A percentile compares a stretch with the other conserved stretches of the same genome.
phyloP scores from a whole-genome alignment of 2,888 invertebrate genomes.

The Agrotis segetum region DNA sequence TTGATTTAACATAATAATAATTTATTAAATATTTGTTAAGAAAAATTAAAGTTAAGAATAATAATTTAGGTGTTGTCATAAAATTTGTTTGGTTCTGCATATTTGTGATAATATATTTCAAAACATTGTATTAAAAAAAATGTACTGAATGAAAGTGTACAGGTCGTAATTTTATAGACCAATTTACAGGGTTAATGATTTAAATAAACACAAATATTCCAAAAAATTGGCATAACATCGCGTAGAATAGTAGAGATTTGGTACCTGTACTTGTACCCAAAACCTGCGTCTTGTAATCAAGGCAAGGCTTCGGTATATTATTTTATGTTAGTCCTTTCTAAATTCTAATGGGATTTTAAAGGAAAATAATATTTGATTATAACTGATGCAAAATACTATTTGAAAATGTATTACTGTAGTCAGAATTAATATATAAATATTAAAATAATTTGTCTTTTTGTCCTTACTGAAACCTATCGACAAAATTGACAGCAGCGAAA shows the following conservation, averaged over 20 bases:
- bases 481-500: constrained; percentile 67
- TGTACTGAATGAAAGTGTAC: not conserved
- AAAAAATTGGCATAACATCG: not conserved
- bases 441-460: constrained; percentile 16
- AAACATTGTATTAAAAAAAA: not conserved
- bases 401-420: not conserved
- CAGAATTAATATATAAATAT: not conserved
- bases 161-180: not conserved
- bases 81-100: not conserved
- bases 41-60: too few relatives aligned
- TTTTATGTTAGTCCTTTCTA: not conserved
- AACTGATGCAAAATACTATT: constrained; percentile 6
- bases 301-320: constrained; percentile 6
- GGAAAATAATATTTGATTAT: not conserved
- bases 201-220: not conserved
- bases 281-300: constrained; percentile 26
- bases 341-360: not conserved
- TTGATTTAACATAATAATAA: not conserved
- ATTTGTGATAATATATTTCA: too few relatives aligned
- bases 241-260: constrained; percentile 7
- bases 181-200: constrained; percentile 1
- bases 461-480: constrained; percentile 49
- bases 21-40: not conserved
- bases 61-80: not conserved
- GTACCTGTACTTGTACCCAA: constrained; percentile 8